Conservation (phyloP, 2,888 invertebrate genomes). For the Electrophaes corylata region DNA sequence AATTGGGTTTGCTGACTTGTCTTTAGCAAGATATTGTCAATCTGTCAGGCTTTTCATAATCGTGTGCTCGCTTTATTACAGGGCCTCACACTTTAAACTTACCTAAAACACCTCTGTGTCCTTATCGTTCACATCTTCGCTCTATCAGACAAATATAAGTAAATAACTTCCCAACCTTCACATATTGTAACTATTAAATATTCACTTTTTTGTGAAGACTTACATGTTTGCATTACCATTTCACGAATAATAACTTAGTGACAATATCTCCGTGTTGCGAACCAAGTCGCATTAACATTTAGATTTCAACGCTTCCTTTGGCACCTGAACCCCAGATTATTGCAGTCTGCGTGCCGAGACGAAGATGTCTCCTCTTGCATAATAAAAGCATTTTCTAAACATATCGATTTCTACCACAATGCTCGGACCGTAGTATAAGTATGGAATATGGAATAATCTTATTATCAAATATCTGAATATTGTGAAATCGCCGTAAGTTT, state of each 20-base stretch:
- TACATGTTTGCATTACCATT: background rate
- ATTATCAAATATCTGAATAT: slow-evolving; percentile 19
- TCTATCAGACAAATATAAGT: too few relatives aligned
- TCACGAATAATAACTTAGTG: background rate
- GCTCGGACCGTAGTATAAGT: slow-evolving; percentile 3
- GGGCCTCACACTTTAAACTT: too few relatives aligned
- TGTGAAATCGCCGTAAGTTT: background rate
- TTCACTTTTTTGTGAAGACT: background rate
- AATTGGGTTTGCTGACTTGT: slow-evolving; percentile 38
- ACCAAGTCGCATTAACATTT: slow-evolving; percentile 38
- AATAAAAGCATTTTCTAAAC: slow-evolving; percentile 36
- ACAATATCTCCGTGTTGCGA: slow-evolving; percentile 10
- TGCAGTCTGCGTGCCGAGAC: slow-evolving; percentile 32
- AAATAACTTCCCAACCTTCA: too few relatives aligned
- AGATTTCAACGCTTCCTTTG: slow-evolving; percentile 43
- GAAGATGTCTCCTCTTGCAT: slow-evolving; percentile 36
- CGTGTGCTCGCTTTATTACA: too few relatives aligned
- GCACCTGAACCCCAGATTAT: slow-evolving; percentile 44
- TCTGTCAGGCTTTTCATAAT: too few relatives aligned
- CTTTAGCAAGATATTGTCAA: slow-evolving; percentile 16
- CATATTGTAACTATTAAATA: too few relatives aligned
- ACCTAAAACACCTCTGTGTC: too few relatives aligned
- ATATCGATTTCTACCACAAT: slow-evolving; percentile 34
- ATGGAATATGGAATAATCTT: too few relatives aligned
- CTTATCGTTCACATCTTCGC: too few relatives aligned